A percentile compares a stretch with the other conserved stretches of the same genome.
These are phyloP conservation scores for Spatula versicolor DNA, from an alignment of 2,797 vertebrate genomes.

Conservation along the genomic window DNA sequence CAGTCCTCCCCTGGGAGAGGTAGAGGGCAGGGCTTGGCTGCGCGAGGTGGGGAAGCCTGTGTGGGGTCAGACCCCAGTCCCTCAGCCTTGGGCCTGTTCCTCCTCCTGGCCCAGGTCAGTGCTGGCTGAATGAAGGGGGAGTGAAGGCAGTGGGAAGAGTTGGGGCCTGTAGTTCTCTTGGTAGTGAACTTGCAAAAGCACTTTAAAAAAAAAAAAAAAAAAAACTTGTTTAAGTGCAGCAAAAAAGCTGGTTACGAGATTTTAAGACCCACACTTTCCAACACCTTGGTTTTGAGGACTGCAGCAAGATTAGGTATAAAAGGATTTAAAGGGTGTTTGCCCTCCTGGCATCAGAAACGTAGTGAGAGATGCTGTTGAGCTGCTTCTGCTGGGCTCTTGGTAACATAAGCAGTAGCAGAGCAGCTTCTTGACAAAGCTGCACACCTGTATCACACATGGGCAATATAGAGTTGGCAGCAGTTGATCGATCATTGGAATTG, in stretches of 20 bases:
- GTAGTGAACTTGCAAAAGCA: neutral
- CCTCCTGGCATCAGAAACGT: neutral
- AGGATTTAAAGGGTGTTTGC: neutral
- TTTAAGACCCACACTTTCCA: neutral
- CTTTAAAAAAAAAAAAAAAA: too few species aligned
- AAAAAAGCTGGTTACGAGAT: neutral
- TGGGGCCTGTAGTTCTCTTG: neutral
- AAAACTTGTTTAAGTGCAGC: neutral
- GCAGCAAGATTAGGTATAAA: neutral
- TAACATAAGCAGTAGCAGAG: neutral
- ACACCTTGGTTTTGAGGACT: neutral
- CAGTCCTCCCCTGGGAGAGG: conserved; percentile 20
- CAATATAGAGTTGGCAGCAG: neutral
- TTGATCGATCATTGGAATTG: neutral
- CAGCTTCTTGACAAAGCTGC: neutral
- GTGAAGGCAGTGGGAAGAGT: neutral
- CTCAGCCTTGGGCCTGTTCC: neutral
- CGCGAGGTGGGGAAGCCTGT: neutral
- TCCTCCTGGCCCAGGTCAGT: neutral
- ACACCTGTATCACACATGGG: fast-evolving
- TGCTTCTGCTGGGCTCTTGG: neutral
- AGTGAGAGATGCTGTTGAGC: neutral
- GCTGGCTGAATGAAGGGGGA: neutral
- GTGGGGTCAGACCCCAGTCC: neutral
- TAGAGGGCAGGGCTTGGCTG: conserved; percentile 53